phyloP scores from a whole-genome alignment of 1,140 invertebrate species.

The Ephestia elutella region DNA sequence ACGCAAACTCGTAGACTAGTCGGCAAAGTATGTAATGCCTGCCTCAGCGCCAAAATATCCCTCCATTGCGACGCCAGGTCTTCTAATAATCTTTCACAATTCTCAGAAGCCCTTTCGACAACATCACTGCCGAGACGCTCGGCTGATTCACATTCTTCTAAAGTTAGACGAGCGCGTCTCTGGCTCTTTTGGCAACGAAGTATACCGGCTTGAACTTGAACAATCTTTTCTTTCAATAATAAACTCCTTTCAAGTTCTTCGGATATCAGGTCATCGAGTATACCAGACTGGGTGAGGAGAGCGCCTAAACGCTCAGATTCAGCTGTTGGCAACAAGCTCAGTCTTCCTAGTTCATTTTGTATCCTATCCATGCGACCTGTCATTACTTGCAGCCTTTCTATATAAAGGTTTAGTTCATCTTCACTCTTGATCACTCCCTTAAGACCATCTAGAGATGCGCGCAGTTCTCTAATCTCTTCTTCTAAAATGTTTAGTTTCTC shows the following conservation, averaged over 20 bases:
- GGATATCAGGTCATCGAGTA: constrained; percentile 79
- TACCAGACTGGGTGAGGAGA: constrained; percentile 79
- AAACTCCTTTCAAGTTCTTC: constrained; percentile 84
- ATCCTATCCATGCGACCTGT: constrained; percentile 82
- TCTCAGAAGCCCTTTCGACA: constrained; percentile 80
- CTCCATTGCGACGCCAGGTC: constrained; percentile 82
- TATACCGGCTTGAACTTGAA: constrained; percentile 80
- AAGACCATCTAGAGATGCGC: constrained; percentile 78
- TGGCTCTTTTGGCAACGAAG: constrained; percentile 79
- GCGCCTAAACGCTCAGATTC: constrained; percentile 85
- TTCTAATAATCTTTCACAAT: constrained; percentile 79
- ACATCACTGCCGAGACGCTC: constrained; percentile 82
- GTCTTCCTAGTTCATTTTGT: constrained; percentile 83
- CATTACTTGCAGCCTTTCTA: constrained; percentile 85
- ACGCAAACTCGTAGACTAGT: constrained; percentile 82
- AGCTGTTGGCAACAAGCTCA: constrained; percentile 81
- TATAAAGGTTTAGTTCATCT: constrained; percentile 86
- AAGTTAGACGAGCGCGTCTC: constrained; percentile 75
- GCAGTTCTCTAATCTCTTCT: constrained; percentile 82
- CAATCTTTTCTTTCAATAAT: constrained; percentile 81
- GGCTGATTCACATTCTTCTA: constrained; percentile 82
- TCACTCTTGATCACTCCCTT: constrained; percentile 86
- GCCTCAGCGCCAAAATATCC: constrained; percentile 82
- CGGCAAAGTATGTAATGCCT: constrained; percentile 84
- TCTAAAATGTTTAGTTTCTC: constrained; percentile 84